Conservation (phyloP, 2,113 vertebrate species). For the Ceyx cyanopectus region DNA sequence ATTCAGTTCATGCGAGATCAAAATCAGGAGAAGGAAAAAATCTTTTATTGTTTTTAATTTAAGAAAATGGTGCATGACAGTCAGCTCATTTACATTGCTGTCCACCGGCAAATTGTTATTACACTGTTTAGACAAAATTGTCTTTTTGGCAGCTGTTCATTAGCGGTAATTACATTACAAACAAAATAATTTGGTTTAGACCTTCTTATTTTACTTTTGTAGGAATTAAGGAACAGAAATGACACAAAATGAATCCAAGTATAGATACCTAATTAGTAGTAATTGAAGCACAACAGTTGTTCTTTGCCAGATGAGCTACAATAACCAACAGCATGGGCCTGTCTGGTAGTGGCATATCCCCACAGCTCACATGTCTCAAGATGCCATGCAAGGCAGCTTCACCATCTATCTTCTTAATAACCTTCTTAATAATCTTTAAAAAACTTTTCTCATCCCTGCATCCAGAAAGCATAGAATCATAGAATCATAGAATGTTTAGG, state of each 20-base stretch:
- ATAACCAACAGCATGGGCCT: not conserved
- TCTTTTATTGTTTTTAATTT: not conserved
- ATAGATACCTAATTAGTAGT: not conserved
- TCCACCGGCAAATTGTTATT: conserved; percentile 16
- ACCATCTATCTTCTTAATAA: not conserved
- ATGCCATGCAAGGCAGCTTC: not conserved
- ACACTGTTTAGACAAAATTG: not conserved
- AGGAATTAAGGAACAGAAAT: conserved; percentile 17
- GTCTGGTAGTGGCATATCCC: not conserved
- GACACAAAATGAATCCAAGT: not conserved
- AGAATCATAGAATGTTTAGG: no score
- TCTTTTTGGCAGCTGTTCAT: conserved; percentile 43
- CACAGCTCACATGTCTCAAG: not conserved
- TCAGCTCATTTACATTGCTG: not conserved
- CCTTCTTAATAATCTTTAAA: not conserved
- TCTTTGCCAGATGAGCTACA: not conserved
- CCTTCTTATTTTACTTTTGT: conserved; percentile 1
- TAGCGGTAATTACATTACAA: conserved; percentile 1
- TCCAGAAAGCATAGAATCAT: not conserved
- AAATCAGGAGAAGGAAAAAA: not conserved
- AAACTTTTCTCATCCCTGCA: not conserved
- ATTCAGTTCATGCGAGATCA: not conserved
- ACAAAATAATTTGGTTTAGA: conserved; percentile 35
- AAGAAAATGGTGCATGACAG: not conserved
- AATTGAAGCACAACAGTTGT: not conserved